A percentile compares a stretch with the other conserved stretches of the same genome.
Evolutionary conservation across 2,113 vertebrate genomes (phyloP).

Genomic region (Thryonomys swinderianus): DNA sequence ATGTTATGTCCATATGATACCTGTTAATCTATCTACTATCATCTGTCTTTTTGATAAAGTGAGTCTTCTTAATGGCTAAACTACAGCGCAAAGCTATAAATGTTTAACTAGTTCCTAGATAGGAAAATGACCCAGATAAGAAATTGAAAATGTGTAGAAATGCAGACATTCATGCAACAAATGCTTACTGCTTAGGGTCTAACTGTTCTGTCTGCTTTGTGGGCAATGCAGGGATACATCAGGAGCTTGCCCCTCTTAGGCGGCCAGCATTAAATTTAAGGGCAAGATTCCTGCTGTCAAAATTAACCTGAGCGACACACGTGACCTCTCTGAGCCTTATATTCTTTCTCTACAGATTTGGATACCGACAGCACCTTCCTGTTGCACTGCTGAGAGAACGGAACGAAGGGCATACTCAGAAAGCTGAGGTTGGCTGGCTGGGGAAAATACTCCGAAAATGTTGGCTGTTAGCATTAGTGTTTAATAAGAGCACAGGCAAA

Average conservation of each 20-base stretch:
- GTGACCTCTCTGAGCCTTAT: not conserved
- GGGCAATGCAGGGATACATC: not conserved
- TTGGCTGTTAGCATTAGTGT: not conserved
- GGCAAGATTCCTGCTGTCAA: not conserved
- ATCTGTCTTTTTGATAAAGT: not conserved
- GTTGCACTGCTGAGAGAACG: not conserved
- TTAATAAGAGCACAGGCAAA: not conserved
- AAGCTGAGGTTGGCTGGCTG: not conserved
- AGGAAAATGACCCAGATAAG: not conserved
- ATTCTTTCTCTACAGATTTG: constrained; percentile 36
- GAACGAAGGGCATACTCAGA: not conserved
- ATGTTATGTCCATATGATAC: too few relatives aligned
- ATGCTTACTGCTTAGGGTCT: not conserved
- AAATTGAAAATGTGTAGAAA: constrained; percentile 24
- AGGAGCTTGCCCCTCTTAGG: not conserved
- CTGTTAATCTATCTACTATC: not conserved
- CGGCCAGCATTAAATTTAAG: not conserved
- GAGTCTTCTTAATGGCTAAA: not conserved
- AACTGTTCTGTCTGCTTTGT: not conserved
- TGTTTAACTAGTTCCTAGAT: not conserved
- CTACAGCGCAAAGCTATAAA: not conserved
- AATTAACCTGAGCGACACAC: not conserved
- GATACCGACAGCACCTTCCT: not conserved
- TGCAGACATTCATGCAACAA: not conserved
- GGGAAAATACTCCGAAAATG: not conserved